phyloP scores from a whole-genome alignment of 2,888 invertebrate species.

The Octodonta nipae region DNA sequence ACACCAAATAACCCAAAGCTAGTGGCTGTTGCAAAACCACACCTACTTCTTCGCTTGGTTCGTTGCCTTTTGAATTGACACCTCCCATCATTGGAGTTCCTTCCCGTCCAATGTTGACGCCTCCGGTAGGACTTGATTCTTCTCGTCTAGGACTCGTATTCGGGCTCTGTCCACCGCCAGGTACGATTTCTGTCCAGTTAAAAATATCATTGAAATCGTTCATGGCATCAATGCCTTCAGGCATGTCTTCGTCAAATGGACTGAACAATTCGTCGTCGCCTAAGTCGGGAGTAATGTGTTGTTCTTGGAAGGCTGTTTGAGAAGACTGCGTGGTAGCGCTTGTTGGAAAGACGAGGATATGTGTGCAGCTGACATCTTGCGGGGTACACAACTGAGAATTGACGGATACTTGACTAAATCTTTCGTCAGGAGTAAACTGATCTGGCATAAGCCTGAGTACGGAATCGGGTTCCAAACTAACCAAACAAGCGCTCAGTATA shows the following conservation, averaged over 20 bases:
- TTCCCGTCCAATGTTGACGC: conserved; percentile 31
- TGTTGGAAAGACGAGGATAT: conserved; percentile 96
- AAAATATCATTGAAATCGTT: conserved; percentile 69
- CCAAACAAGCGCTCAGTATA: conserved; percentile 93
- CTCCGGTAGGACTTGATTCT: conserved; percentile 38
- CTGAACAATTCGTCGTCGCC: conserved; percentile 55
- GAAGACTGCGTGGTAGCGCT: conserved; percentile 83
- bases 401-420: conserved; percentile 68
- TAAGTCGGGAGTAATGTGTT: conserved; percentile 52
- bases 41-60: conserved; percentile 49
- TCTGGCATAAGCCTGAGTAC: conserved; percentile 84
- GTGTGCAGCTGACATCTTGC: conserved; percentile 90
- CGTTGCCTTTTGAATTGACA: conserved; percentile 28
- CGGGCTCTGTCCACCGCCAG: conserved; percentile 45
- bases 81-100: conserved; percentile 37
- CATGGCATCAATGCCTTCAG: conserved; percentile 47
- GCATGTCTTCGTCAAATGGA: conserved; percentile 36
- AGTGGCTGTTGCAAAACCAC: conserved; percentile 92
- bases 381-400: conserved; percentile 88
- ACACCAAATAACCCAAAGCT: conserved; percentile 92
- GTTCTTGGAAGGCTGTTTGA: conserved; percentile 54
- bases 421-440: conserved; percentile 89
- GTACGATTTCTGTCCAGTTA: conserved; percentile 47
- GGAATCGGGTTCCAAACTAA: conserved; percentile 48
- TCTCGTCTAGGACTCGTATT: conserved; percentile 22